Percentiles rank a stretch among this genome's conserved stretches.
Evolutionary conservation across 2,888 invertebrate species (phyloP).

Genomic region (Cremastobaeus sp.): DNA sequence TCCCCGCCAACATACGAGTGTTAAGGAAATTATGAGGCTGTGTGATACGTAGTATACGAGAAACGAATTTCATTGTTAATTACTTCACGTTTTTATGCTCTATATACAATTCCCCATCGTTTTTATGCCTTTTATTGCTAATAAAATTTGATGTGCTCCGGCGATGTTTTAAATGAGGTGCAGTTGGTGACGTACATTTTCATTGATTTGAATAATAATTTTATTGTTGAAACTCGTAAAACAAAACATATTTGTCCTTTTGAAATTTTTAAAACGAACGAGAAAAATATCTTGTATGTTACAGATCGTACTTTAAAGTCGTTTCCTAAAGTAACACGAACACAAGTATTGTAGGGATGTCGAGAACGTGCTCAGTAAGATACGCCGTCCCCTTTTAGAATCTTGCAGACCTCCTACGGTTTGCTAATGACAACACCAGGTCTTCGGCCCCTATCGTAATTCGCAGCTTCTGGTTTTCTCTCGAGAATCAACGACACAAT

Average conservation of each 20-base stretch:
- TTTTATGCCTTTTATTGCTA: conserved; percentile 43
- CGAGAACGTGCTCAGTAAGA: conserved; percentile 56
- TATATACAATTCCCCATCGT: conserved; percentile 41
- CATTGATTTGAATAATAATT: no score
- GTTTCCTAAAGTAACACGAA: conserved; percentile 44
- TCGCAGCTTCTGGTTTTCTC: conserved; percentile 74
- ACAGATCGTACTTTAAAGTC: conserved; percentile 50
- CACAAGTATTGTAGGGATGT: conserved; percentile 46
- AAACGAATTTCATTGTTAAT: conserved; percentile 50
- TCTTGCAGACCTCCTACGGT: conserved; percentile 57
- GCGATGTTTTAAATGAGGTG: conserved; percentile 39
- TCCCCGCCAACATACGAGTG: conserved; percentile 9
- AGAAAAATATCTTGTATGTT: no score
- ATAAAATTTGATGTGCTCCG: conserved; percentile 48
- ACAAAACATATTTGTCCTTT: no score
- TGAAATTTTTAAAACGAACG: no score
- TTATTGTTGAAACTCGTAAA: no score
- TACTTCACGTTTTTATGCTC: conserved; percentile 51
- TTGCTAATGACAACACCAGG: conserved; percentile 72
- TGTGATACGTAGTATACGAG: conserved; percentile 23
- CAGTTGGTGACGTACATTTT: no score
- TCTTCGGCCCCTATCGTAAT: conserved; percentile 75
- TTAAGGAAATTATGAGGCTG: conserved; percentile 44
- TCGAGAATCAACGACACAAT: conserved; percentile 74
- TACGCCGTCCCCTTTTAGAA: conserved; percentile 54